Evolutionary conservation across 1,140 invertebrate species (phyloP).

Genomic region (Episyrphus balteatus): DNA sequence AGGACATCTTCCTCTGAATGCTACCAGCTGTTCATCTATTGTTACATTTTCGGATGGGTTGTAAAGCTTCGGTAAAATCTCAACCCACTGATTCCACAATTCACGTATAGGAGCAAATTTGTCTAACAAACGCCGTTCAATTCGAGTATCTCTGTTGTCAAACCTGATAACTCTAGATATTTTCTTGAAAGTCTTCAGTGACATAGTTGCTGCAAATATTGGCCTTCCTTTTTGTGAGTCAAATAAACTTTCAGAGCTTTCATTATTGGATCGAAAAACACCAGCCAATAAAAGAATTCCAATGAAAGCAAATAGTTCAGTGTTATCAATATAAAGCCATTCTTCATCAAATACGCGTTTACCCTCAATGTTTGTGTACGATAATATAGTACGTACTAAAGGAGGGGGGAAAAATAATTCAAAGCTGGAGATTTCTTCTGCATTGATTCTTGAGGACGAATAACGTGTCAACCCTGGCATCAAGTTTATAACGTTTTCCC

Average conservation of each 20-base stretch:
- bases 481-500: too few relatives aligned
- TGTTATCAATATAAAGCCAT: neutral
- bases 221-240: neutral
- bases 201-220: neutral
- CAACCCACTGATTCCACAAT: slow-evolving; percentile 19
- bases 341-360: too few relatives aligned
- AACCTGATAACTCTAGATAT: too few relatives aligned
- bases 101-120: too few relatives aligned
- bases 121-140: too few relatives aligned
- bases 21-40: slow-evolving; percentile 28
- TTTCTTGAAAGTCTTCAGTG: slow-evolving; percentile 4
- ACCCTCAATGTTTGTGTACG: too few relatives aligned
- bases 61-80: slow-evolving; percentile 13
- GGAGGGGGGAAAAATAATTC: too few relatives aligned
- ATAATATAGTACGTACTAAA: too few relatives aligned
- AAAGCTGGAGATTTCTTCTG: too few relatives aligned
- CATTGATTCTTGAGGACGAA: too few relatives aligned
- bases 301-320: slow-evolving; percentile 1
- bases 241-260: neutral
- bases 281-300: slow-evolving; percentile 1
- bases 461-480: too few relatives aligned
- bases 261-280: neutral
- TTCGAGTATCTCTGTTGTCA: slow-evolving; percentile 12
- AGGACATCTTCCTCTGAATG: too few relatives aligned
- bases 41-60: slow-evolving; percentile 16